These are phyloP conservation scores for Psammodynastes pulverulentus DNA, from an alignment of 2,113 vertebrate species.

Conservation along the genomic window DNA sequence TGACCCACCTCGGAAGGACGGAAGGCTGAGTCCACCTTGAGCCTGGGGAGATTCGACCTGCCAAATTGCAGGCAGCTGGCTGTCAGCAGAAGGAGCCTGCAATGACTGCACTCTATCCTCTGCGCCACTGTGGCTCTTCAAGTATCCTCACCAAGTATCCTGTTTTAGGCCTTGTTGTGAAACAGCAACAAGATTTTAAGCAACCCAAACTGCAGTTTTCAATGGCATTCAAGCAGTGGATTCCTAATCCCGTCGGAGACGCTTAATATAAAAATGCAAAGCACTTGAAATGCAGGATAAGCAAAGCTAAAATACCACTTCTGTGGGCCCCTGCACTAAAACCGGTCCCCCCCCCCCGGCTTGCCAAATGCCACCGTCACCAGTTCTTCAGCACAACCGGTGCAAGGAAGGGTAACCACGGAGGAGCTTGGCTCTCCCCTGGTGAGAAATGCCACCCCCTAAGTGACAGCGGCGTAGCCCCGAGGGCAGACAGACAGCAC, in stretches of 20 bases:
- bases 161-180: not conserved
- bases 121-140: too few species aligned
- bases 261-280: not conserved
- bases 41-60: too few species aligned
- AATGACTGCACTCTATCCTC: too few species aligned
- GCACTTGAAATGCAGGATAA: not conserved
- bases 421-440: not conserved
- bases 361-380: not conserved
- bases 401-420: rapidly evolving
- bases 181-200: not conserved
- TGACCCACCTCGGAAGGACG: too few species aligned
- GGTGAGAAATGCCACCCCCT: not conserved
- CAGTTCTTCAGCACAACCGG: not conserved
- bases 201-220: too few species aligned
- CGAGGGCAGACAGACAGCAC: not conserved
- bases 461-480: not conserved
- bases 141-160: too few species aligned
- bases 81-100: too few species aligned
- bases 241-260: not conserved
- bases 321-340: too few species aligned
- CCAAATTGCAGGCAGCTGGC: too few species aligned
- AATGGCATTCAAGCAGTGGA: too few species aligned
- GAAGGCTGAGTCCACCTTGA: too few species aligned
- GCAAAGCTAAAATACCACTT: not conserved
- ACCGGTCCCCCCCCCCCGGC: not conserved